Evolutionary conservation across 2,888 invertebrate species (phyloP), one percentile per base, ranked within the genome.

Genomic region (Cantharis flavilabris): DNA sequence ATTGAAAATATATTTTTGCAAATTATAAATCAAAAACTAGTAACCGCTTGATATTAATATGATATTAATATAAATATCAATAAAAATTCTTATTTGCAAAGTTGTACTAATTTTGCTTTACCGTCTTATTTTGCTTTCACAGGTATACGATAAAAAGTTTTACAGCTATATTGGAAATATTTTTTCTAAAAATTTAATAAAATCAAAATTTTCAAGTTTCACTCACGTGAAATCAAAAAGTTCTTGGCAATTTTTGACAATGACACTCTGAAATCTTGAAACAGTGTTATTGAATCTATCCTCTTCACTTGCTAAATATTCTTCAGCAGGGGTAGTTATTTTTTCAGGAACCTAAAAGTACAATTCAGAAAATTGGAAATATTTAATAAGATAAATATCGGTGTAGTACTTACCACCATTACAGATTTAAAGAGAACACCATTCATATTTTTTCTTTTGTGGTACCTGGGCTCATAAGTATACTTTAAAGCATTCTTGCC

Each of bases 161-260:
- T 23, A 9, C 9, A 26, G 9, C 9, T 26, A 7, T 26, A 9
- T 26, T 1, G 9, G 26, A 23, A 9, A 26, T 9, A 9, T 26
- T 1, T 26, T 26, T 1, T 26, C 1, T 9, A 26, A 26, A 9
- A 26, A 26, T 26, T 1, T 26, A 5, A 26, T 26, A 9, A 9
- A 26, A 26, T 26, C 1, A 23, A 5, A 1, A 1, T 26, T 26
- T 26, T 1, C 23, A 5, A 26, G 3, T 1, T 26, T 26, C 26
- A 84, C 89, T 89, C 87, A 93, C 93, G 91, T 92, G 84, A 93
- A 92, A 87, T 93, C 93, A 83, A 90, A 93, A 87, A 93, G 90
- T 81, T 93, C 92, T 80, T 89, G 86, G 76, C 93, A 90, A 84
- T 92, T 90, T 79, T 91, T 84, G 11, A 92, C 86, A 7, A 91